These are phyloP conservation scores for Nasonovia ribisnigri DNA, from an alignment of 2,888 invertebrate species.

Conservation along the genomic window DNA sequence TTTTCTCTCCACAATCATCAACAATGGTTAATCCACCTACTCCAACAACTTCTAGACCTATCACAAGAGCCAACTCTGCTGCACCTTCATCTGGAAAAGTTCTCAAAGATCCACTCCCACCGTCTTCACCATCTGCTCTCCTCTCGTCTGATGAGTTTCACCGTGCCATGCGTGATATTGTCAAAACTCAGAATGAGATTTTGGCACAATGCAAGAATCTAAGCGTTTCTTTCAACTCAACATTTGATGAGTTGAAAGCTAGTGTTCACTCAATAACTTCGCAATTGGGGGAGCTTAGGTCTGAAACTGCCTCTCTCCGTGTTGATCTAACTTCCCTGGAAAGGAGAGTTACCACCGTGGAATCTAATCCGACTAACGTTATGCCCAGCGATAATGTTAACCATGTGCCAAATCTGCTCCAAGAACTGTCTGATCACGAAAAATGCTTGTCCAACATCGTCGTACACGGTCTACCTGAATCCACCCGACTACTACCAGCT, in stretches of 20 bases:
- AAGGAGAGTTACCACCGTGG: too few species aligned
- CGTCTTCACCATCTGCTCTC: not conserved
- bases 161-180: not conserved
- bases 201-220: not conserved
- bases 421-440: not conserved
- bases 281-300: not conserved
- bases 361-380: too few species aligned
- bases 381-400: not conserved
- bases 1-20: too few species aligned
- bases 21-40: too few species aligned
- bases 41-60: not conserved
- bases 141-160: not conserved
- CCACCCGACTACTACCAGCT: not conserved
- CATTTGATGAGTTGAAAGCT: not conserved
- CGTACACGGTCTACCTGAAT: not conserved
- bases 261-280: not conserved
- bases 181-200: not conserved
- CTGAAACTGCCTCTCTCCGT: not conserved
- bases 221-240: not conserved
- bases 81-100: not conserved
- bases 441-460: not conserved
- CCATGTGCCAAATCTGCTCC: not conserved
- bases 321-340: not conserved
- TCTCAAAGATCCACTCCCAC: too few species aligned
- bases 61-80: not conserved